Conservation (phyloP, 2,888 invertebrate genomes). For the Atethmia centrago region DNA sequence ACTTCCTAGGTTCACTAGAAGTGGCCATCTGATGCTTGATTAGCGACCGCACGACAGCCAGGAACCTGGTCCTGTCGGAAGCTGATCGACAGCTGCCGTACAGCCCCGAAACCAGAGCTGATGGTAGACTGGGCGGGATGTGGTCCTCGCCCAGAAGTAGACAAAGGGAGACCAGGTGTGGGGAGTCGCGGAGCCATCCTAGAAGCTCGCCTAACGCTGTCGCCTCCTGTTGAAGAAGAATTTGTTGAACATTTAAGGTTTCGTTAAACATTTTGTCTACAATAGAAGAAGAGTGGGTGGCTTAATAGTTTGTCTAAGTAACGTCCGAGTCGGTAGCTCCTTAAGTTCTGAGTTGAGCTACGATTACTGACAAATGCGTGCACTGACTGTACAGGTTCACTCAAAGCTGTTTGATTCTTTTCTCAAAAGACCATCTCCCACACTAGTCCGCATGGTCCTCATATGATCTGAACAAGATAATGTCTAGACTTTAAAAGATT, state of each 20-base stretch:
- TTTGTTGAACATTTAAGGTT: too few species aligned
- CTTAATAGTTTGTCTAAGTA: neutral
- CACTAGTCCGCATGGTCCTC: too few species aligned
- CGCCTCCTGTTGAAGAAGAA: constrained; percentile 80
- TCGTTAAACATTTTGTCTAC: neutral
- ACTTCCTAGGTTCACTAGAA: constrained; percentile 86
- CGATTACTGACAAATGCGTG: neutral
- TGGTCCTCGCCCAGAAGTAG: constrained; percentile 86
- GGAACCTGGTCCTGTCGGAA: constrained; percentile 79
- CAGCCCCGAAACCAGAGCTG: constrained; percentile 82
- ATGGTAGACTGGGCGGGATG: constrained; percentile 81
- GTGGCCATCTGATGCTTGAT: constrained; percentile 86
- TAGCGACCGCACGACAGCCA: constrained; percentile 83
- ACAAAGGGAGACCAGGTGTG: constrained; percentile 86
- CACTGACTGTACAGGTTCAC: neutral
- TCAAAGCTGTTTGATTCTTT: neutral
- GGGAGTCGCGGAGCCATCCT: constrained; percentile 87
- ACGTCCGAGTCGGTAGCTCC: neutral
- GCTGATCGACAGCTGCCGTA: constrained; percentile 84
- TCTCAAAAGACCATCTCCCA: neutral
- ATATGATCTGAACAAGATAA: neutral
- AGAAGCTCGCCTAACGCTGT: constrained; percentile 84
- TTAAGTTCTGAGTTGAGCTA: neutral
- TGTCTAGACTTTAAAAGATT: neutral
- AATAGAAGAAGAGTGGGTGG: neutral